Percentiles rank a stretch among this genome's conserved stretches.
phyloP scores from a whole-genome alignment of 2,888 invertebrate genomes.

The Cryptocephalus primarius region DNA sequence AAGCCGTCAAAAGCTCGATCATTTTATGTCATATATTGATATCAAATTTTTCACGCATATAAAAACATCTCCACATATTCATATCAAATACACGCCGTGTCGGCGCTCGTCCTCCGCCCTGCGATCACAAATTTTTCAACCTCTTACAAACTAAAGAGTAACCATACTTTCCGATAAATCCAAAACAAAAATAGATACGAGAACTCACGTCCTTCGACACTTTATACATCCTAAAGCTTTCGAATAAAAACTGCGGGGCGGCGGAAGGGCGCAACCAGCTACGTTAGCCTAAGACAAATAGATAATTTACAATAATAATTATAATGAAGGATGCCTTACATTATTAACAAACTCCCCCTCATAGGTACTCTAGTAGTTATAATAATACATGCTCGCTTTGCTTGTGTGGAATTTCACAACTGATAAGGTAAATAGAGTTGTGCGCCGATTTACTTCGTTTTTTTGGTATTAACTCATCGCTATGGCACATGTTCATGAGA shows the following conservation, averaged over 20 bases:
- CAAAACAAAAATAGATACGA: slow-evolving; percentile 14
- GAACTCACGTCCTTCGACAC: neutral
- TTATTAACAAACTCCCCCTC: slow-evolving; percentile 28
- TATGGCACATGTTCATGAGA: slow-evolving; percentile 20
- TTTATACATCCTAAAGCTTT: slow-evolving; percentile 18
- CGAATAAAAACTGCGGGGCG: slow-evolving; percentile 1
- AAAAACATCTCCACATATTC: slow-evolving; percentile 34
- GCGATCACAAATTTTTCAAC: slow-evolving; percentile 9
- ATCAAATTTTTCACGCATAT: slow-evolving; percentile 37
- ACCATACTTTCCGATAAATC: slow-evolving; percentile 8
- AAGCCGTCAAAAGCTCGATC: slow-evolving; percentile 41
- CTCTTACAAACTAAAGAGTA: slow-evolving; percentile 13
- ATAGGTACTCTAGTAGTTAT: slow-evolving; percentile 40
- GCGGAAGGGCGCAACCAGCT: slow-evolving; percentile 4
- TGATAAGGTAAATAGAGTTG: slow-evolving; percentile 5
- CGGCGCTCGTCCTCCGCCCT: slow-evolving; percentile 7
- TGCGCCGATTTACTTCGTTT: slow-evolving; percentile 4
- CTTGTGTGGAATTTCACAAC: slow-evolving; percentile 16
- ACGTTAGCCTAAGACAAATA: slow-evolving; percentile 35
- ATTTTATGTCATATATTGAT: slow-evolving; percentile 38
- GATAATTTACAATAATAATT: slow-evolving; percentile 27
- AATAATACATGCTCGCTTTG: slow-evolving; percentile 15
- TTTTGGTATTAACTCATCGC: slow-evolving; percentile 19
- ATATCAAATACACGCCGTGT: slow-evolving; percentile 17
- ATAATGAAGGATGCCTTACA: slow-evolving; percentile 28